Conservation (phyloP, 2,888 invertebrate species). For the Noctua janthe region DNA sequence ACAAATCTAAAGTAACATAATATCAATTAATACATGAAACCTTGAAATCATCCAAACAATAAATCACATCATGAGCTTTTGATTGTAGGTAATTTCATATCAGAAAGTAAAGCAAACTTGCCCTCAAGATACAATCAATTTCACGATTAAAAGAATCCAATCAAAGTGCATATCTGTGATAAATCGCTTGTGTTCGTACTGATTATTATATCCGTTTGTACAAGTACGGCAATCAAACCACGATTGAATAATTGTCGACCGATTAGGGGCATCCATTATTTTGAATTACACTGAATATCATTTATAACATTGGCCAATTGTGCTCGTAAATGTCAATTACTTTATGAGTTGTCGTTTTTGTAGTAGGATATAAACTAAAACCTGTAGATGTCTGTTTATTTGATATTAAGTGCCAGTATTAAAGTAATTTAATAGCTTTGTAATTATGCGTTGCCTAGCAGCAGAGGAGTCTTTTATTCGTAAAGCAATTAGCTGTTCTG, state of each 20-base stretch:
- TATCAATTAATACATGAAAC: slow-evolving; percentile 2
- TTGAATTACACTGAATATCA: slow-evolving; percentile 43
- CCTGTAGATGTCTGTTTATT: not conserved
- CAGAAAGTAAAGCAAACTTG: slow-evolving; percentile 15
- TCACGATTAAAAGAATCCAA: slow-evolving; percentile 40
- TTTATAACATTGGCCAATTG: slow-evolving; percentile 47
- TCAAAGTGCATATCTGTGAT: slow-evolving; percentile 40
- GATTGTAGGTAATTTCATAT: slow-evolving; percentile 12
- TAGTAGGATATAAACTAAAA: slow-evolving; percentile 3
- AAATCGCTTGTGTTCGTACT: slow-evolving; percentile 26
- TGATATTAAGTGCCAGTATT: slow-evolving; percentile 7
- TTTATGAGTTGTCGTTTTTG: slow-evolving; percentile 38
- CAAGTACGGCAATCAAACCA: slow-evolving; percentile 28
- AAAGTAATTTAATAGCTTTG: slow-evolving; percentile 27
- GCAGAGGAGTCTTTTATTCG: slow-evolving; percentile 20
- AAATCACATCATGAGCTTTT: not conserved
- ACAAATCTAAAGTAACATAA: not conserved
- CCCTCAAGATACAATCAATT: slow-evolving; percentile 25
- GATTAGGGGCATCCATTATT: slow-evolving; percentile 53
- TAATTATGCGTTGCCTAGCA: slow-evolving; percentile 5
- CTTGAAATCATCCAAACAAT: slow-evolving; percentile 18
- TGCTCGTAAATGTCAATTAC: slow-evolving; percentile 50
- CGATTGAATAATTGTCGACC: slow-evolving; percentile 58
- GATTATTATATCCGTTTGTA: slow-evolving; percentile 37
- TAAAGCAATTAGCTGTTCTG: slow-evolving; percentile 5